These are phyloP conservation scores for Kryphioiulus occultus DNA, from an alignment of 2,888 invertebrate species.

Conservation along the genomic window DNA sequence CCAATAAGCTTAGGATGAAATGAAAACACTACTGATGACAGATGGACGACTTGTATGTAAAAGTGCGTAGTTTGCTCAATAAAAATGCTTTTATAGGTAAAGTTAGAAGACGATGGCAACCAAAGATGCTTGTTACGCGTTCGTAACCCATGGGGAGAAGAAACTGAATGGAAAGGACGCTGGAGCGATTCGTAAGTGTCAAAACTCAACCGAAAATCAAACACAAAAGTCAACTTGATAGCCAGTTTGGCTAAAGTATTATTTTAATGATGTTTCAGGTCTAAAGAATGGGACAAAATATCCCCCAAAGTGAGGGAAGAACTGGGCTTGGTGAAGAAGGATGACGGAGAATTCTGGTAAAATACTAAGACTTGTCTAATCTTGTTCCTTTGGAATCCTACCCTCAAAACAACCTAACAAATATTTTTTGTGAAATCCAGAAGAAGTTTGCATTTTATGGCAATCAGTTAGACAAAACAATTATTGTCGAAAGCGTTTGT, in stretches of 20 bases:
- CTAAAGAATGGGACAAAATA: slow-evolving; percentile 11
- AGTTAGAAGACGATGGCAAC: neutral
- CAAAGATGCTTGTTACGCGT: neutral
- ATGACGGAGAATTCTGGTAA: slow-evolving; percentile 42
- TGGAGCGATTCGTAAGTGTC: slow-evolving; percentile 24
- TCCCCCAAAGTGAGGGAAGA: neutral
- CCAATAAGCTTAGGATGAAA: too few species aligned
- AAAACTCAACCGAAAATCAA: neutral
- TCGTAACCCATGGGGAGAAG: neutral
- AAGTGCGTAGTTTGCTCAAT: too few species aligned
- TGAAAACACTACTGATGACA: too few species aligned
- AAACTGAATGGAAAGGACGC: slow-evolving; percentile 39
- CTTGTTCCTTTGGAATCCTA: too few species aligned
- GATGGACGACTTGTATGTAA: too few species aligned
- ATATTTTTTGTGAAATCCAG: too few species aligned
- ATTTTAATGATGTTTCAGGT: neutral
- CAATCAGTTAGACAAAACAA: too few species aligned
- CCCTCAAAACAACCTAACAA: too few species aligned
- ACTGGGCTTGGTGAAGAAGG: neutral
- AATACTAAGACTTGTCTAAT: neutral
- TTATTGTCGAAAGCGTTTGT: too few species aligned
- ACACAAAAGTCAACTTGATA: neutral
- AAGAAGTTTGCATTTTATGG: too few species aligned
- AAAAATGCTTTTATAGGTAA: neutral
- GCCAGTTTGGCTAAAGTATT: neutral